Base-by-base conservation (phyloP, 2,888 invertebrate genomes). In the Platycnemis pennipes region DNA sequence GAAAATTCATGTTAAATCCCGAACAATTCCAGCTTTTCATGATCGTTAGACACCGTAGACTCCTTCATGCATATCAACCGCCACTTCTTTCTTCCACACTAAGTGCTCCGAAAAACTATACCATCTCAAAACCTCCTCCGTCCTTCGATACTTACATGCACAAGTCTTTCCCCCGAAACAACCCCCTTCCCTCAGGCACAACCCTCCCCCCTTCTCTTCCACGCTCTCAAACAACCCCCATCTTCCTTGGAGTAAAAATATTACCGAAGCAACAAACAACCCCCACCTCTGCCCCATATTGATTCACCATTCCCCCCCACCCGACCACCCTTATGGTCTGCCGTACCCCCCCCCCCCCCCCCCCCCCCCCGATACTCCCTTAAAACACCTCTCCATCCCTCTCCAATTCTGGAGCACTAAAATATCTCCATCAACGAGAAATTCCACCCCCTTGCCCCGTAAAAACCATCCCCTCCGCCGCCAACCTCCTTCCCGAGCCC, bases 91-190 rank as follows among this genome's bases (percentile, higher is more conserved):
- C 77, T 37, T 77, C 37, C 77, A 13, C 77, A 11, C 13, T 3
- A 19, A 11, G 49, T 16, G 3, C 77, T 37, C n/a, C 1, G 37
- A 37, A 77, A 31, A 77, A 77, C 31, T 37, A 37, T 11, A 16
- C 49, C 49, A 16, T 37, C 37, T 11, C 13, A 77, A 37, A 77
- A 77, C 37, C 37, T 77, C 37, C 11, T 77, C 37, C 13, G 26
- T 77, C 31, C 77, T 77, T 37, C 77, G 77, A 77, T 77, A 77
- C 77, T 77, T 77, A 77, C 77, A 77, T 77, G 77, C 16, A 77
- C 69, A 77, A 37, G 31, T 37, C 37, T 13, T 16, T 26, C 37
- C 37, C 77, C 31, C n/a, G 26, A 26, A 16, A 22, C 63, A 63
- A 63, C 19, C 63, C 63, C 26, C 63, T 26, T 26, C 26, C 22